Evolutionary conservation across 2,113 vertebrate genomes (phyloP), one percentile per base, ranked within the genome.

Genomic region (Paralichthys olivaceus): DNA sequence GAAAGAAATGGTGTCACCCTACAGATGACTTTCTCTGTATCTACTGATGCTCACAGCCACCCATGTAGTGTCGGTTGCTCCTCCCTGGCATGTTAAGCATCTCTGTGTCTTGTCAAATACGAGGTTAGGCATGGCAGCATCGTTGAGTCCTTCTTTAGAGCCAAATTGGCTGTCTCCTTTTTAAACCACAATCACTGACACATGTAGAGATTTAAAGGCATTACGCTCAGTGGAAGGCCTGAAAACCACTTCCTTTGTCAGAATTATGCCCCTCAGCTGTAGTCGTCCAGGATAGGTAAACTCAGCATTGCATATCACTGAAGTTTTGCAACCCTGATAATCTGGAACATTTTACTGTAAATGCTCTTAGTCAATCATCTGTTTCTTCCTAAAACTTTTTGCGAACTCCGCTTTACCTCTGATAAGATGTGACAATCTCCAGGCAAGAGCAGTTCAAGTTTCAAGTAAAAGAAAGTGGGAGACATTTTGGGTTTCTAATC

Each of bases 111-210:
- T 86, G 73, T 83, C 71, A 74, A 80, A 83, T 60, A 55, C 29
- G 53, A 82, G 70, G 69, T 69, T 34, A 51, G 69, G 75, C 83
- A 76, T 71, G 81, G 57, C 67, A 73, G 32, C 78, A 64, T 71
- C 65, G 80, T 47, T 49, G 53, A 77, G 78, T 57, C 51, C 77
- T 84, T 79, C 67, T 81, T 85, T 72, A 62, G 83, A 84, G 71
- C 84, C 79, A 83, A 77, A 75, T 64, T 56, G 84, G 78, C 79
- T 51, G 40, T 81, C 86, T 76, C 70, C 72, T 74, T 75, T 70
- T 90, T 60, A 77, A 88, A 88, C 87, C 91, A 89, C 87, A 92
- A 94, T 92, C 87, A 85, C 84, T 91, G 91, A 91, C 93, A 94
- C 89, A 91, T 93, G 92, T 89, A 81, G 58, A 60, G 66, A 66